Evolutionary conservation across 2,113 vertebrate genomes (phyloP), one percentile per base, ranked within the genome.

Genomic region (Solea senegalensis): DNA sequence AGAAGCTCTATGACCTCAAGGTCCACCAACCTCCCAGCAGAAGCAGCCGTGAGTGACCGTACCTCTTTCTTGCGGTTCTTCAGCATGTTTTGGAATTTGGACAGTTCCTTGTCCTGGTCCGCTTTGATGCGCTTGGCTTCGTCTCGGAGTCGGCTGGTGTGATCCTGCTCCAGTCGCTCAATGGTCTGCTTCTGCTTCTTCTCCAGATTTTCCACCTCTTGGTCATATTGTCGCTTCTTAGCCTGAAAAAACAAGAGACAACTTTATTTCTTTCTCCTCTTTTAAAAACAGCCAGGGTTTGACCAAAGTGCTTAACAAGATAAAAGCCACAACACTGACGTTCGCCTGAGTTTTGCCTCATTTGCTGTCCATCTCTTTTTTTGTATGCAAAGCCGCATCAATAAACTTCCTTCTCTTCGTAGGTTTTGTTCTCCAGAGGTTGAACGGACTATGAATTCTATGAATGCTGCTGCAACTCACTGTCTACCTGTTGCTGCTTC

Each of bases 171-270:
- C 83, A 98, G 91, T 2, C 96, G 95, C 90, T 99, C 98, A 11
- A 99, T 98, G 15, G 96, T 98, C 91, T 99, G 98, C 70, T 99
- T 99, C 93, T 99, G 98, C 89, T 99, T 98, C 78, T 96, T 96
- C 66, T 99, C 97, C 54, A 99, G 92, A 80, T 96, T 99, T 88
- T 99, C 98, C 74, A 99, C 96, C 72, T 99, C 97, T 66, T 95
- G 95, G 83, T 99, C 98, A 66, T 97, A 99, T 2, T 99, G 97
- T 3, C 97, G 94, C 82, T 98, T 99, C 84, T 99, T 99, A 77
- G 86, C 91, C 98, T 94, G 77, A 1, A 16, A 2, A 2, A 14
- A 39, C 0, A 55, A 21, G 43, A 78, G 56, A 2, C 2, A 12
- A 15, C 4, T 14, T 10, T 45, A 10, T 45, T 45, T 45, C 8